Evolutionary conservation across 2,113 vertebrate species (phyloP).

Genomic region (Boleophthalmus pectinirostris): DNA sequence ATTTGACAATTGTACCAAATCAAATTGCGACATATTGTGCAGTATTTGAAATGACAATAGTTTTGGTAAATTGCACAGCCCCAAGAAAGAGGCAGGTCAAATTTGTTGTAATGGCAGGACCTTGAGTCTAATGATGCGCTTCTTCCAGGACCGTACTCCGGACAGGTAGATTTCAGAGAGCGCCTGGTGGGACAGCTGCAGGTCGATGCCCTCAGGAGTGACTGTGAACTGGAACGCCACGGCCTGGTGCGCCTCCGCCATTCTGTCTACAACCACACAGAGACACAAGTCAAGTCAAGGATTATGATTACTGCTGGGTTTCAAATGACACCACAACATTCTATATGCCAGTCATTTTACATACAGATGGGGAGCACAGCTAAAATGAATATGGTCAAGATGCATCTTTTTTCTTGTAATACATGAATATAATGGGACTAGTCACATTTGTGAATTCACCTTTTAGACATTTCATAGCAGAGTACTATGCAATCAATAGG

Average conservation of each 20-base stretch:
- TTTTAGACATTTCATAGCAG: too few species aligned
- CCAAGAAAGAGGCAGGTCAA: background rate
- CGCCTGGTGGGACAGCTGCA: conserved; percentile 79
- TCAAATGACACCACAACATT: too few species aligned
- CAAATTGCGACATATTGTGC: background rate
- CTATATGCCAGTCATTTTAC: too few species aligned
- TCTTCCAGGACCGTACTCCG: conserved; percentile 87
- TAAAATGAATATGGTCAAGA: too few species aligned
- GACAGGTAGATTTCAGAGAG: conserved; percentile 86
- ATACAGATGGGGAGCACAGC: too few species aligned
- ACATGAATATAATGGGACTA: too few species aligned
- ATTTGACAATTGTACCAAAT: too few species aligned
- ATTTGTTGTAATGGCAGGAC: conserved; percentile 51
- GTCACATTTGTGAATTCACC: too few species aligned
- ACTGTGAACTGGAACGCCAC: conserved; percentile 85
- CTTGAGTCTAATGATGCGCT: conserved; percentile 81
- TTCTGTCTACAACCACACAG: conserved; percentile 49
- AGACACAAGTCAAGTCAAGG: background rate
- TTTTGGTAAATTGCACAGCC: too few species aligned
- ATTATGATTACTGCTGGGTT: too few species aligned
- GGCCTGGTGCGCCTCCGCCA: conserved; percentile 91
- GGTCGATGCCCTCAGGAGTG: conserved; percentile 79
- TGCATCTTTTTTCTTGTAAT: too few species aligned
- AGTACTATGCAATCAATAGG: too few species aligned
- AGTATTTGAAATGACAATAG: background rate